Evolutionary conservation across 2,113 vertebrate genomes (phyloP), one percentile per base, ranked within the genome.

Genomic region (Brachyistius frenatus): DNA sequence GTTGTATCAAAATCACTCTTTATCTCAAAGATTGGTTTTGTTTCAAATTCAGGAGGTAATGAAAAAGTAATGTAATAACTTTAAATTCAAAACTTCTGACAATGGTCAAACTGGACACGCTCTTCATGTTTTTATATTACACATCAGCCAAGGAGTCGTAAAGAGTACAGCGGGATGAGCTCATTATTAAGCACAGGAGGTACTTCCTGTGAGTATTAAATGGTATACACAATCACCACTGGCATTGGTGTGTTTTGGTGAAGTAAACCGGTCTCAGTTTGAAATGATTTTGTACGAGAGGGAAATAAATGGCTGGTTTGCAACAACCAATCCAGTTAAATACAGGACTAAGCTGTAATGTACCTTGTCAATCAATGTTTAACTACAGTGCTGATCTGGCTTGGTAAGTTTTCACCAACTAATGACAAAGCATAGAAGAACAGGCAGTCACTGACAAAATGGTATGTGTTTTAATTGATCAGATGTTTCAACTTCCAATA

Each of bases 401-500:
- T 2, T 9, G 11, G 31, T 35, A 9, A 61, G 23, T 60, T 23
- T 23, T 49, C 14, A 15, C 6, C 5, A 37, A 31, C 5, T 46
- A 69, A 4, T 70, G 5, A 63, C 9, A 49, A 15, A 11, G 10
- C 8, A 49, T 49, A 49, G 4, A 49, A 49, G 14, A 49, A 11
- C 14, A 49, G 8, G 4, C 1, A 11, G 46, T 15, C 11, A 15
- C 10, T 15, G 16, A 62, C 37, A 37, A 37, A 37, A 37, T 37
- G 37, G 4, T 37, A 37, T 37, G 23, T 23, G 23, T 23, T 23
- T 23, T 23, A 23, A 23, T 23, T 23, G 23, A 23, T 23, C 23
- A 23, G 23, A 23, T 23, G 23, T 60, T 73, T 57, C 6, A 46
- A 35, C 65, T 73, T 73, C 4, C 31, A 77, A 53, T 50, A 63